A percentile compares a stretch with the other conserved stretches of the same genome.
phyloP scores from a whole-genome alignment of 2,113 vertebrate species.

The Pomatorhinus ruficollis region DNA sequence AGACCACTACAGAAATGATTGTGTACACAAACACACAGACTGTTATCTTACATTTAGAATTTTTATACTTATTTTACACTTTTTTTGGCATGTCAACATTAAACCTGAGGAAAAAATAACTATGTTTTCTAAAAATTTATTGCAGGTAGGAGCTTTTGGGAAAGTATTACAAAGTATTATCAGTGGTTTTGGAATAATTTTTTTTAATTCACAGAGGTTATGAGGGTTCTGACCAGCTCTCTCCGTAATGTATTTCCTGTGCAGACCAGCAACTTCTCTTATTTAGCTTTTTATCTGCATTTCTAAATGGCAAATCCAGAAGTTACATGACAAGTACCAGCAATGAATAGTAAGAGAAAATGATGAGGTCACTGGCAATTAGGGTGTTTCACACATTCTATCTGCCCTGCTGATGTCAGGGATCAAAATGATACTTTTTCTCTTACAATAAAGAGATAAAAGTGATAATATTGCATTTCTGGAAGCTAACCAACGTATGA shows the following conservation, averaged over 20 bases:
- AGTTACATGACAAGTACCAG: background rate
- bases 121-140: background rate
- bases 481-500: background rate
- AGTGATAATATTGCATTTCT: background rate
- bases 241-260: background rate
- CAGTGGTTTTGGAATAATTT: background rate
- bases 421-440: background rate
- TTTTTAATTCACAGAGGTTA: background rate
- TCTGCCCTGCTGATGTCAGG: background rate
- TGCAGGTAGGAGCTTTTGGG: background rate
- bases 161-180: background rate
- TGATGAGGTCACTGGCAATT: background rate
- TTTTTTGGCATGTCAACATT: background rate
- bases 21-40: background rate
- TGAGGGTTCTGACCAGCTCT: background rate
- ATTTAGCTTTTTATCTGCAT: background rate
- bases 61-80: background rate
- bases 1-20: background rate
- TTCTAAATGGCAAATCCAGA: background rate
- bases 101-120: background rate
- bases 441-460: background rate
- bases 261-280: background rate
- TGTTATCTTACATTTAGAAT: background rate
- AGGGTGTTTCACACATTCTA: background rate
- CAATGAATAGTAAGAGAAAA: background rate